Percentiles rank a stretch among this genome's conserved stretches.
These are phyloP conservation scores for Poecilia latipinna DNA, from an alignment of 2,113 vertebrate species.

Conservation along the genomic window DNA sequence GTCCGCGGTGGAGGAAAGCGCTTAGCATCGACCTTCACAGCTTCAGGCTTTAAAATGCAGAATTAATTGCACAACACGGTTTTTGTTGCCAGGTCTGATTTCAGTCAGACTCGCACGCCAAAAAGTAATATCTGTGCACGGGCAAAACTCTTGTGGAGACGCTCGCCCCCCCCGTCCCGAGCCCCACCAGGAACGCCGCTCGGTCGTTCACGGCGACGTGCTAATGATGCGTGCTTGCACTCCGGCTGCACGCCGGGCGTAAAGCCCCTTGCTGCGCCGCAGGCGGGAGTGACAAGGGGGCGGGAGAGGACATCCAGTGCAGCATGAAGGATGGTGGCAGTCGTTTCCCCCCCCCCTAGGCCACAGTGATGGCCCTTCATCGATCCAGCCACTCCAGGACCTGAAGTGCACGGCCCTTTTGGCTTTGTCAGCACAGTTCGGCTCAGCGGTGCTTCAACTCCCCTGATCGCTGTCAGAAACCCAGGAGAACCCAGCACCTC, in stretches of 20 bases:
- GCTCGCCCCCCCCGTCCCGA: slow-evolving; percentile 7
- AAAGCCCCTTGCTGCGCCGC: slow-evolving; percentile 51
- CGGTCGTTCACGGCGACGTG: slow-evolving; percentile 17
- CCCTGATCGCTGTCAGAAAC: no score
- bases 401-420: no score
- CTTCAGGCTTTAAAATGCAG: slow-evolving; percentile 29
- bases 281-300: no score
- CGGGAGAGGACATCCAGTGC: no score
- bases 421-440: no score
- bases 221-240: slow-evolving; percentile 58
- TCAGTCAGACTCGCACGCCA: slow-evolving; percentile 34
- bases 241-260: slow-evolving; percentile 53
- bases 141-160: slow-evolving; percentile 31
- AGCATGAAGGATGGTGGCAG: no score
- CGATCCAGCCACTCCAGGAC: no score
- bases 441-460: no score
- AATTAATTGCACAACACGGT: slow-evolving; percentile 47
- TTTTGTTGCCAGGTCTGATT: slow-evolving; percentile 33
- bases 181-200: slow-evolving; percentile 19
- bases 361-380: no score
- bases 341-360: no score
- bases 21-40: slow-evolving; percentile 23
- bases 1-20: slow-evolving; percentile 25
- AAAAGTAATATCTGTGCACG: slow-evolving; percentile 35
- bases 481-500: no score